Conservation (phyloP, 1,140 invertebrate species). For the Lethocerus indicus region DNA sequence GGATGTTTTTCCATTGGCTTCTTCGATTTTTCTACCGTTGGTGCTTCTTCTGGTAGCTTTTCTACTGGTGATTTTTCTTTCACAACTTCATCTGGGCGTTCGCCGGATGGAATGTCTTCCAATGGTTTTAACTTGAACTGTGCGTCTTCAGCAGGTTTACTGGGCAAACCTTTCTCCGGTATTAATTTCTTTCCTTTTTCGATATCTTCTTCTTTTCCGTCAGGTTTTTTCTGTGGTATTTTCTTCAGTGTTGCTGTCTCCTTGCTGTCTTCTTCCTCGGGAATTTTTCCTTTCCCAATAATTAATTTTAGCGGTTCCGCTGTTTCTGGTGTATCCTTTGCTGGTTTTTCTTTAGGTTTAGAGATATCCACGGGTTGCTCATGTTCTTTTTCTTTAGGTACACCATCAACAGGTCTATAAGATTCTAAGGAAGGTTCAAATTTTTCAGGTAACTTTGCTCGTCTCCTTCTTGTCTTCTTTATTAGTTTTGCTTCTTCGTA, state of each 20-base stretch:
- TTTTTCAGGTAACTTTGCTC: conserved; percentile 24
- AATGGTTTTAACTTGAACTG: conserved; percentile 17
- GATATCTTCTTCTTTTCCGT: conserved; percentile 12
- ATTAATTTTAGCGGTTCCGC: conserved; percentile 13
- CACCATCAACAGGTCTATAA: conserved; percentile 20
- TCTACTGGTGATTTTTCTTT: conserved; percentile 15
- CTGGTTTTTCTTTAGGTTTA: conserved; percentile 12
- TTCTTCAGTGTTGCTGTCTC: conserved; percentile 16
- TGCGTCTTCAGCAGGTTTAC: conserved; percentile 17
- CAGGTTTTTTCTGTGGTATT: conserved; percentile 7
- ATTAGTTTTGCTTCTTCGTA: conserved; percentile 43
- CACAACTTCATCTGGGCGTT: conserved; percentile 13
- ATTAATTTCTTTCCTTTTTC: conserved; percentile 15
- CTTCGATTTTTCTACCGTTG: conserved; percentile 19
- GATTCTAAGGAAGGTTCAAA: conserved; percentile 28
- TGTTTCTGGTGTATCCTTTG: neutral
- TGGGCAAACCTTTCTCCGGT: conserved; percentile 13
- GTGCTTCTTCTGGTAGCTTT: conserved; percentile 17
- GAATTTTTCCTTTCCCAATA: conserved; percentile 20
- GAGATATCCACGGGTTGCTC: neutral
- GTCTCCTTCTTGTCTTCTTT: conserved; percentile 34
- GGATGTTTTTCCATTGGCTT: conserved; percentile 15
- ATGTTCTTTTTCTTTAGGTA: neutral
- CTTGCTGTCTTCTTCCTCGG: conserved; percentile 15
- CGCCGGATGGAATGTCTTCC: conserved; percentile 17